Percentiles rank a stretch among this genome's conserved stretches.
Conservation (phyloP, 2,797 vertebrate species). For the Hydrophis major region DNA sequence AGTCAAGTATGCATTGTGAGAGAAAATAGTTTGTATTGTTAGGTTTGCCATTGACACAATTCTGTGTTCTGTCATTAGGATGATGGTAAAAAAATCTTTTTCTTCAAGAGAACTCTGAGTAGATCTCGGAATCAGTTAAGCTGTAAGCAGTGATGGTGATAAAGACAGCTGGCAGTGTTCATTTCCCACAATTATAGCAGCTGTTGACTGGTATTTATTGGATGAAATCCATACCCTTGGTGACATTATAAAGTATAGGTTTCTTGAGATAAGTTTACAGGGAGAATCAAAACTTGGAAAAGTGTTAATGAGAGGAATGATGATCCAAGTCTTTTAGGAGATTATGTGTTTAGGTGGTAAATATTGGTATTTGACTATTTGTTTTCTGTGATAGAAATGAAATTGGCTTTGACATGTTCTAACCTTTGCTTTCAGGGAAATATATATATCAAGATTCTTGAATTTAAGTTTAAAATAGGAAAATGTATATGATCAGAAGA, state of each 20-base stretch:
- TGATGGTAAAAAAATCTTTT: neutral
- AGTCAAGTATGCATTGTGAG: neutral
- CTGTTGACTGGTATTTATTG: neutral
- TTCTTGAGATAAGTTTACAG: neutral
- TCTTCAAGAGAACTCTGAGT: neutral
- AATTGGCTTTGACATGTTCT: neutral
- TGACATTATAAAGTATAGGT: neutral
- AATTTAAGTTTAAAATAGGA: neutral
- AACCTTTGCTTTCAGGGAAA: neutral
- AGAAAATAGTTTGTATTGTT: neutral
- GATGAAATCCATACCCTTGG: neutral
- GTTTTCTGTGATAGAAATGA: neutral
- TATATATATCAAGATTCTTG: neutral
- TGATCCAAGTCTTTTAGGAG: neutral
- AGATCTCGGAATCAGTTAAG: constrained; percentile 5
- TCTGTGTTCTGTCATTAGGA: neutral
- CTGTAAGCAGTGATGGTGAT: neutral
- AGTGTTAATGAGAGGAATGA: neutral
- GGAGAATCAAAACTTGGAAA: neutral
- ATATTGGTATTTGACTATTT: neutral
- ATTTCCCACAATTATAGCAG: neutral
- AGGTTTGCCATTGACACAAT: neutral
- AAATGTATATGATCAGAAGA: neutral
- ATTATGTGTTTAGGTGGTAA: neutral
- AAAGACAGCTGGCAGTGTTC: neutral